These are phyloP conservation scores for Centropyge bicolor DNA, from an alignment of 2,797 vertebrate species.

Conservation along the genomic window DNA sequence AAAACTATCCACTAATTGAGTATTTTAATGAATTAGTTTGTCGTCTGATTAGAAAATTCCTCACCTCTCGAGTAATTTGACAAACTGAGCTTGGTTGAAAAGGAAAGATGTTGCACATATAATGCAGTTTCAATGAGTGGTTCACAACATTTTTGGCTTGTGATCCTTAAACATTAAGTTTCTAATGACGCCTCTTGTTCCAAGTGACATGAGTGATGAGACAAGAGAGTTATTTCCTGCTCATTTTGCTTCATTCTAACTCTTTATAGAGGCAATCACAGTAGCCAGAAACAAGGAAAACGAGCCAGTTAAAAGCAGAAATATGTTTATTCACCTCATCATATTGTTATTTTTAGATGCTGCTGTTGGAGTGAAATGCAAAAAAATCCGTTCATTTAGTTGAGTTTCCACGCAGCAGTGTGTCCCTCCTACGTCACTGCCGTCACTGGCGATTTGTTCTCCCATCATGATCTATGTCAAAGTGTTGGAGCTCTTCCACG, in stretches of 20 bases:
- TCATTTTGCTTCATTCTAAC: not conserved
- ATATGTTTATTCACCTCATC: too few species aligned
- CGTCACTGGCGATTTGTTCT: slow-evolving; percentile 31
- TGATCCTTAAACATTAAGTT: not conserved
- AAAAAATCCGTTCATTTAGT: not conserved
- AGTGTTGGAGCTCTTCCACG: slow-evolving; percentile 7
- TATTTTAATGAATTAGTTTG: not conserved
- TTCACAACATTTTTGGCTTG: not conserved
- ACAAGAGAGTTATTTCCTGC: not conserved
- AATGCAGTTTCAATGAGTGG: not conserved
- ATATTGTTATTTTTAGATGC: too few species aligned
- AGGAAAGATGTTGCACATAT: not conserved
- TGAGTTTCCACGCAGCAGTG: not conserved
- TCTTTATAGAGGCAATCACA: not conserved
- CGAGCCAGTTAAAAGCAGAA: too few species aligned
- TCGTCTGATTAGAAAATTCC: too few species aligned
- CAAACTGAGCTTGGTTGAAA: not conserved
- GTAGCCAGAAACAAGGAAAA: too few species aligned
- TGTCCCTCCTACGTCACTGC: not conserved
- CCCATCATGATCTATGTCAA: slow-evolving; percentile 21
- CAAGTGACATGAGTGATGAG: not conserved
- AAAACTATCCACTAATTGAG: not conserved
- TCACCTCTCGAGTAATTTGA: too few species aligned
- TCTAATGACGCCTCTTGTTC: not conserved
- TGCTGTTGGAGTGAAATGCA: not conserved